Conservation (phyloP, 92 coral and sea anemone genomes). For the Phenganax stokvisi region DNA sequence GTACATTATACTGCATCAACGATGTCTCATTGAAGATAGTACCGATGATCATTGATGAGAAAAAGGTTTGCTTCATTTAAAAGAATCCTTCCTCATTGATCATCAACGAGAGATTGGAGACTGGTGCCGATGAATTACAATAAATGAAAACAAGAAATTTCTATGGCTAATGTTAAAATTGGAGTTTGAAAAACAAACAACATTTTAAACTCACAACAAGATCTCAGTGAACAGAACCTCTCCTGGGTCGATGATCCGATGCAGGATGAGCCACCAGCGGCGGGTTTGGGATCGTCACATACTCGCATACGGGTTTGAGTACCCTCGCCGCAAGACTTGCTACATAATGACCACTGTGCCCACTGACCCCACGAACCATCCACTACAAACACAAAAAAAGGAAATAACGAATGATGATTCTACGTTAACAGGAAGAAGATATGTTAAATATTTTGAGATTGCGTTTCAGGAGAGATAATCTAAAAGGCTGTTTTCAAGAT, state of each 20-base stretch:
- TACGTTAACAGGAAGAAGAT: neutral
- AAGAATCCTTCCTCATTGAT: no score
- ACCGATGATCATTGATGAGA: no score
- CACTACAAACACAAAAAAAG: slow-evolving; percentile 21
- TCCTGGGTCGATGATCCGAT: slow-evolving; percentile 52
- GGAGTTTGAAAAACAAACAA: neutral
- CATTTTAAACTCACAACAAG: slow-evolving; percentile 62
- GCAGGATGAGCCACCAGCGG: slow-evolving; percentile 58
- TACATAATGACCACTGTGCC: slow-evolving; percentile 67
- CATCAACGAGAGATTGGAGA: no score
- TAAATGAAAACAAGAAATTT: no score
- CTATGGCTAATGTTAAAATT: no score
- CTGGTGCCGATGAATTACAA: no score
- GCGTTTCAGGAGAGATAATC: no score
- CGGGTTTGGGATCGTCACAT: slow-evolving; percentile 66
- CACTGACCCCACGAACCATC: slow-evolving; percentile 81
- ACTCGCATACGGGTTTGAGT: slow-evolving; percentile 55
- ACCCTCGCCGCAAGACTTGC: slow-evolving; percentile 70
- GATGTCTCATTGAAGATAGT: no score
- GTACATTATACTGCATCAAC: no score
- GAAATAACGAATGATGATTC: neutral
- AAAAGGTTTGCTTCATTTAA: no score
- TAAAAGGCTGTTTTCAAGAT: no score
- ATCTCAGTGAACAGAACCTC: slow-evolving; percentile 54
- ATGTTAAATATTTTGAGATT: neutral